Conservation (phyloP, 1,140 invertebrate species). For the Agrypnia vestita region DNA sequence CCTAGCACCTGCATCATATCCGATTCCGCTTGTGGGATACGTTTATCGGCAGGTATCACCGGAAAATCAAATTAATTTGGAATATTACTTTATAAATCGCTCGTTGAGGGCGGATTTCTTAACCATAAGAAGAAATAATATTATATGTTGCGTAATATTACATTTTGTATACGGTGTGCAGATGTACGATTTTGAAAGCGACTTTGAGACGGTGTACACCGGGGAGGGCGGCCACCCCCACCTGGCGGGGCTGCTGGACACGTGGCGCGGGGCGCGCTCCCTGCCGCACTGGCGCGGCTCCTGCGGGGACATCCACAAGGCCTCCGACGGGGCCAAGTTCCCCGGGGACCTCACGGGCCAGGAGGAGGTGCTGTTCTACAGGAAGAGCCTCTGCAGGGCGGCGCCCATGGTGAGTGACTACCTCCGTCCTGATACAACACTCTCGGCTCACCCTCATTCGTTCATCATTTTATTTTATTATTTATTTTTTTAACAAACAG, state of each 20-base stretch:
- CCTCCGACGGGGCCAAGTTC: constrained; percentile 91
- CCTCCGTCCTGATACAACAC: too few relatives aligned
- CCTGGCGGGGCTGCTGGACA: constrained; percentile 81
- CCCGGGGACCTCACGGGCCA: constrained; percentile 79
- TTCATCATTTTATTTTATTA: too few relatives aligned
- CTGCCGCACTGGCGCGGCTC: constrained; percentile 84
- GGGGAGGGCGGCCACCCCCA: constrained; percentile 72
- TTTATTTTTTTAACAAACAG: too few relatives aligned
- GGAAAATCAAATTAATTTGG: too few relatives aligned
- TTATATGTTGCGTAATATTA: too few relatives aligned
- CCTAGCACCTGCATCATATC: too few relatives aligned
- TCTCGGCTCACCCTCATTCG: too few relatives aligned
- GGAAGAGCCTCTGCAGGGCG: constrained; percentile 85
- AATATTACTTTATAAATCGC: too few relatives aligned
- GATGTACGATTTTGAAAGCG: constrained; percentile 91
- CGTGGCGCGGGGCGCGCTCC: constrained; percentile 80
- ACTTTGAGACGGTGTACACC: constrained; percentile 86
- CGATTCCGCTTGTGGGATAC: too few relatives aligned
- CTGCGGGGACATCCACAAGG: constrained; percentile 84
- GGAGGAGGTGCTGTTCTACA: constrained; percentile 82
- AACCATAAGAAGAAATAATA: too few relatives aligned
- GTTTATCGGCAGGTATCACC: too few relatives aligned
- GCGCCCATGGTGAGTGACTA: constrained; percentile 76
- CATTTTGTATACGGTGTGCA: constrained; percentile 66
- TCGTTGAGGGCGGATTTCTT: too few relatives aligned